Evolutionary conservation across 2,113 vertebrate species (phyloP).

Genomic region (Bufo gargarizans): DNA sequence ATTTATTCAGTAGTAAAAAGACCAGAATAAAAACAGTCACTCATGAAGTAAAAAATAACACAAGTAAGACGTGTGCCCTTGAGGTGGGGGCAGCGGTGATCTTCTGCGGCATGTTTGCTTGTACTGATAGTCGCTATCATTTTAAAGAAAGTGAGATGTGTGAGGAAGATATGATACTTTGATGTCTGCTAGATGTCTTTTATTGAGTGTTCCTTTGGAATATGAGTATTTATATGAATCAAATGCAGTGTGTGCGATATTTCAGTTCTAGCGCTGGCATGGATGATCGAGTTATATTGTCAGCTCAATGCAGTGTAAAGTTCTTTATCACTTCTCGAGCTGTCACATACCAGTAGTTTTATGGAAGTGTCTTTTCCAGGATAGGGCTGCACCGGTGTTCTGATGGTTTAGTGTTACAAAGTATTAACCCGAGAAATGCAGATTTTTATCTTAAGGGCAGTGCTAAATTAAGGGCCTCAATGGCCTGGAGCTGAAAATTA

Average conservation of each 20-base stretch:
- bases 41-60: background rate
- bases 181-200: constrained; percentile 55
- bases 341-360: constrained; percentile 56
- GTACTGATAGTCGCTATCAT: constrained; percentile 40
- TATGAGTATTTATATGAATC: constrained; percentile 59
- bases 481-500: constrained; percentile 8
- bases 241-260: constrained; percentile 56
- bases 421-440: constrained; percentile 46
- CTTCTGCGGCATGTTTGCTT: background rate
- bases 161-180: constrained; percentile 56
- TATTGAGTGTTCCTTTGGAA: constrained; percentile 56
- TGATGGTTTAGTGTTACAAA: constrained; percentile 40
- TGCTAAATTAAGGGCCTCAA: constrained; percentile 22
- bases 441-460: constrained; percentile 33
- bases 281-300: constrained; percentile 60
- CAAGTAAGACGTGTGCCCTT: background rate
- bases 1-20: background rate
- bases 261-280: constrained; percentile 53
- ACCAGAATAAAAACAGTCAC: background rate
- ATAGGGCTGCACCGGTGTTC: constrained; percentile 31
- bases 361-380: constrained; percentile 44
- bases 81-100: background rate
- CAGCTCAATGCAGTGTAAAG: constrained; percentile 59
- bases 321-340: constrained; percentile 55
- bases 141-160: constrained; percentile 48